phyloP scores from a whole-genome alignment of 2,113 vertebrate genomes.

The Conger conger region DNA sequence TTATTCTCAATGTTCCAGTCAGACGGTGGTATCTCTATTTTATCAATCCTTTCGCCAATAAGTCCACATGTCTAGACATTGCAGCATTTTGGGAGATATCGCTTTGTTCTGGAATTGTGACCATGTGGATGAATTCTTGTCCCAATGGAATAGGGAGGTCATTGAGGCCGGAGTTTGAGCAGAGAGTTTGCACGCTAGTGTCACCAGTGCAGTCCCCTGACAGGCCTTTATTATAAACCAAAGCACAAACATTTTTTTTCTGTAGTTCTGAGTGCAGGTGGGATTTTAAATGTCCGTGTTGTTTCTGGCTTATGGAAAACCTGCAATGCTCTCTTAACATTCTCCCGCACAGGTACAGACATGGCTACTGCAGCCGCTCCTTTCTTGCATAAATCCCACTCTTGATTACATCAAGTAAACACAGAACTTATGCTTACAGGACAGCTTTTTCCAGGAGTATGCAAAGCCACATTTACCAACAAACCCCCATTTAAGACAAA shows the following conservation, averaged over 20 bases:
- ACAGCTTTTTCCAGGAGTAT: too few relatives aligned
- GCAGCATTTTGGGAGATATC: background rate
- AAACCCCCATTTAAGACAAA: too few relatives aligned
- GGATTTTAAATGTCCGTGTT: background rate
- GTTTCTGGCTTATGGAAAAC: background rate
- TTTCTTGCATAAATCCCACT: background rate
- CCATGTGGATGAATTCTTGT: background rate
- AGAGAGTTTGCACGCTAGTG: background rate
- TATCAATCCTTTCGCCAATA: background rate
- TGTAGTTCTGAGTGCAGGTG: background rate
- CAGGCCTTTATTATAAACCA: background rate
- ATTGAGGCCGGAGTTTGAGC: background rate
- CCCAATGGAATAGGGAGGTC: background rate
- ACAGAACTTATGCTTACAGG: too few relatives aligned
- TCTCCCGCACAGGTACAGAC: background rate
- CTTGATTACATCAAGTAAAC: too few relatives aligned
- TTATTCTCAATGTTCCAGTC: background rate
- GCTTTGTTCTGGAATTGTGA: background rate
- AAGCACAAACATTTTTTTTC: background rate
- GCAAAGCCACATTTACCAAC: too few relatives aligned
- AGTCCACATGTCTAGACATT: background rate
- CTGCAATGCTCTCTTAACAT: background rate
- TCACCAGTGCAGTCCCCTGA: background rate
- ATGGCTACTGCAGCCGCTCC: background rate
- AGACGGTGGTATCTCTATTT: background rate